Conservation (phyloP, 2,888 invertebrate genomes). For the Stegana nigrithorax region DNA sequence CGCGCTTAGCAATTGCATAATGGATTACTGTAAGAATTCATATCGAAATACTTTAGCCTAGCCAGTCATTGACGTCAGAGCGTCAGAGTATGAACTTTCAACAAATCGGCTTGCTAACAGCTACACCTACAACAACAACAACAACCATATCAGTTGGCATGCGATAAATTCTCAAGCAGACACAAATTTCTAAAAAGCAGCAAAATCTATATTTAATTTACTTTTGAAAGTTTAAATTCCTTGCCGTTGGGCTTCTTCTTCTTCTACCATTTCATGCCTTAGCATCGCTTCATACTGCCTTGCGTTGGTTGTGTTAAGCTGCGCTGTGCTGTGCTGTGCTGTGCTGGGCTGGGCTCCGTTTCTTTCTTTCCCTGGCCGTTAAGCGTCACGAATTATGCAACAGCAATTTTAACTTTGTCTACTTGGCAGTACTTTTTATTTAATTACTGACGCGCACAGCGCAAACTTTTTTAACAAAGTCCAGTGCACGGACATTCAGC, state of each 20-base stretch:
- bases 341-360: too few relatives aligned
- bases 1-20: too few relatives aligned
- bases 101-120: neutral
- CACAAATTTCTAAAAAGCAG: neutral
- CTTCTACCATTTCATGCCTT: neutral
- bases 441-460: constrained; percentile 4
- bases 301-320: too few relatives aligned
- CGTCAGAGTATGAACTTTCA: too few relatives aligned
- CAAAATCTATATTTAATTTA: neutral
- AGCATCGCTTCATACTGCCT: neutral
- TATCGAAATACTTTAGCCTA: too few relatives aligned
- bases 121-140: neutral
- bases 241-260: too few relatives aligned
- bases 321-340: too few relatives aligned
- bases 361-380: neutral
- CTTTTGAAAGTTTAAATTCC: constrained; percentile 3
- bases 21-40: too few relatives aligned
- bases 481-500: neutral
- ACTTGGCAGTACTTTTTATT: constrained; percentile 5
- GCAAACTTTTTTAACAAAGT: constrained; percentile 1
- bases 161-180: neutral
- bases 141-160: neutral
- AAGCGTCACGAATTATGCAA: constrained; percentile 1
- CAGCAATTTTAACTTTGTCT: constrained; percentile 5
- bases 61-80: constrained; percentile 1